A percentile compares a stretch with the other conserved stretches of the same genome.
Evolutionary conservation across 2,888 invertebrate species (phyloP).

Genomic region (Stenoptilia bipunctidactyla): DNA sequence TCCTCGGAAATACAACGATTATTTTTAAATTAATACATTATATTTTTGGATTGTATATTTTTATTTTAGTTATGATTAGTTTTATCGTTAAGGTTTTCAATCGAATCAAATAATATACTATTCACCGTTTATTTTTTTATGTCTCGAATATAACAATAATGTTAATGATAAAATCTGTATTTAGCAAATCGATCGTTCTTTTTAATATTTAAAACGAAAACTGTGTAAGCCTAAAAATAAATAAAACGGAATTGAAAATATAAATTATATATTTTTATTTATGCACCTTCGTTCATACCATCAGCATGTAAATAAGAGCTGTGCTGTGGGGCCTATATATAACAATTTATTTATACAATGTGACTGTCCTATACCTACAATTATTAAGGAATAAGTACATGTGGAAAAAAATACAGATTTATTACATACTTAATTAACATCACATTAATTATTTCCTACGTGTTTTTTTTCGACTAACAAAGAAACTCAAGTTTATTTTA

Average conservation of each 20-base stretch:
- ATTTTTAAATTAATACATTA: constrained; percentile 32
- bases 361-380: too few species aligned
- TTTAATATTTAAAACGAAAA: constrained; percentile 35
- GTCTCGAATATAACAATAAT: not conserved
- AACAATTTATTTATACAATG: too few species aligned
- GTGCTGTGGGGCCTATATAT: too few species aligned
- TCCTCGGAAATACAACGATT: constrained; percentile 57
- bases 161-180: constrained; percentile 19
- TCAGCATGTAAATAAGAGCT: too few species aligned
- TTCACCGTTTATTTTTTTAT: not conserved
- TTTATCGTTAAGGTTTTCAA: constrained; percentile 21
- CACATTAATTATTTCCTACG: too few species aligned
- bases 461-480: too few species aligned
- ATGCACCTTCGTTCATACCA: constrained; percentile 13
- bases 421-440: too few species aligned
- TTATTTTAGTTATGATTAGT: constrained; percentile 49
- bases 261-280: constrained; percentile 18
- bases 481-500: too few species aligned
- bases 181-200: constrained; percentile 42
- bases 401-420: too few species aligned
- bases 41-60: constrained; percentile 54
- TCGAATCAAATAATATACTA: constrained; percentile 6
- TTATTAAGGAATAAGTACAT: too few species aligned
- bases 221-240: constrained; percentile 48
- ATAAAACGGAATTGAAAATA: constrained; percentile 56